These are phyloP conservation scores for Dorcus parallelipipedus DNA, from an alignment of 2,888 invertebrate species.

Conservation along the genomic window DNA sequence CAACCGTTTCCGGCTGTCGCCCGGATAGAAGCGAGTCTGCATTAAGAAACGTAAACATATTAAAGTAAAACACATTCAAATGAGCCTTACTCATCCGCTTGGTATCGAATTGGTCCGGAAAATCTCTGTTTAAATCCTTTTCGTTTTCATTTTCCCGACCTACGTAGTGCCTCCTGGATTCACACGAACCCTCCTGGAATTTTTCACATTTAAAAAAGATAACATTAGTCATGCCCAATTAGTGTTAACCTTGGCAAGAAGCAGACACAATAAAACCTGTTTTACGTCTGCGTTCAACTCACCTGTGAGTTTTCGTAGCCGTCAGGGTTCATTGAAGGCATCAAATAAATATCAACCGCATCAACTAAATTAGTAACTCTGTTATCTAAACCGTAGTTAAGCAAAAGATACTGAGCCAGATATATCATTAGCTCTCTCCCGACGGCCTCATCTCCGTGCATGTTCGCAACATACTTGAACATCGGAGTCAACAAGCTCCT, in stretches of 20 bases:
- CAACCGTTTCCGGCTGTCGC: constrained; percentile 83
- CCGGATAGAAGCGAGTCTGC: constrained; percentile 53
- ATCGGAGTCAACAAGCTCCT: constrained; percentile 71
- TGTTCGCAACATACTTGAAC: constrained; percentile 92
- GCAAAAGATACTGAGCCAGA: constrained; percentile 78
- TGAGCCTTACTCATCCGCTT: constrained; percentile 33
- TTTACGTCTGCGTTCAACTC: constrained; percentile 33
- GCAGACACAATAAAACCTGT: background rate
- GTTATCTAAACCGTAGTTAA: constrained; percentile 66
- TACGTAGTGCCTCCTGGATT: constrained; percentile 60
- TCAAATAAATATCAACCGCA: constrained; percentile 85
- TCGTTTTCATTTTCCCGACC: constrained; percentile 81
- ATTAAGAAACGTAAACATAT: constrained; percentile 4
- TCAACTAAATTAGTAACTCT: constrained; percentile 77
- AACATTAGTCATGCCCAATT: background rate
- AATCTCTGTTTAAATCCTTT: constrained; percentile 86
- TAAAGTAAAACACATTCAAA: constrained; percentile 27
- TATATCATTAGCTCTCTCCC: constrained; percentile 81
- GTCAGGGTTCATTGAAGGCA: constrained; percentile 98
- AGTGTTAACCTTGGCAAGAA: background rate
- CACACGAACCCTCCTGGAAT: constrained; percentile 75
- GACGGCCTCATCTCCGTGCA: constrained; percentile 94
- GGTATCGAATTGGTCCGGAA: constrained; percentile 78
- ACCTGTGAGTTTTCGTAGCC: constrained; percentile 85
- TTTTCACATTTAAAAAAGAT: background rate